phyloP scores from a whole-genome alignment of 2,113 vertebrate species.

The Rallus limicola region DNA sequence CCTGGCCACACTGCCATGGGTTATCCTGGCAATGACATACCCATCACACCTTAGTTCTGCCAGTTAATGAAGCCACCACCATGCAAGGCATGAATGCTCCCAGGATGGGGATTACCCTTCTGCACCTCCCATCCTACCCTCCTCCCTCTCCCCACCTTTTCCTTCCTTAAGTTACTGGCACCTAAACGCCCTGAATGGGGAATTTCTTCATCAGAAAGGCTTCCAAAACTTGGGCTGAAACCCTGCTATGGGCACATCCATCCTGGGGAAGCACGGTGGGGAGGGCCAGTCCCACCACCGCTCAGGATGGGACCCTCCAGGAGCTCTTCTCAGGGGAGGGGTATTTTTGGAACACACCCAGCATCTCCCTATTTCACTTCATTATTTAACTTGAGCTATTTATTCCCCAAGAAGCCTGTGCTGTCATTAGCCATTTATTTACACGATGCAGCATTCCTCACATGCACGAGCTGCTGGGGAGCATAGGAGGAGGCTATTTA shows the following conservation, averaged over 20 bases:
- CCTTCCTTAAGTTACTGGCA: not conserved
- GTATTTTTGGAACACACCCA: not conserved
- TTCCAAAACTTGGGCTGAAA: not conserved
- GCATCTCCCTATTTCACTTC: not conserved
- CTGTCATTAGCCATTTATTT: conserved; percentile 7
- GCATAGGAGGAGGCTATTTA: not conserved
- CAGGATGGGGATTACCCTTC: too few relatives aligned
- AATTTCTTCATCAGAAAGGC: not conserved
- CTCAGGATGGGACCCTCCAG: not conserved
- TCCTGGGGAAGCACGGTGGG: fast-evolving
- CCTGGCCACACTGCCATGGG: not conserved
- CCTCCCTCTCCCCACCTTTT: not conserved
- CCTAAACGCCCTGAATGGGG: fast-evolving
- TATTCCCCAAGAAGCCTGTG: not conserved
- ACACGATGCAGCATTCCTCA: not conserved
- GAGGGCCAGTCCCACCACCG: not conserved
- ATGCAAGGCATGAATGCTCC: fast-evolving
- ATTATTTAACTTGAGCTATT: not conserved
- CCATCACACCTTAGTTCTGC: too few relatives aligned
- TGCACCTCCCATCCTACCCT: not conserved
- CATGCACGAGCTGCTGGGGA: not conserved
- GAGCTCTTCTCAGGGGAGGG: not conserved
- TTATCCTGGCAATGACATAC: not conserved
- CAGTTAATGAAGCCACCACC: too few relatives aligned
- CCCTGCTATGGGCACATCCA: fast-evolving